A percentile compares a stretch with the other conserved stretches of the same genome.
phyloP scores from a whole-genome alignment of 1,140 invertebrate genomes.

The Brachionus plicatilis region DNA sequence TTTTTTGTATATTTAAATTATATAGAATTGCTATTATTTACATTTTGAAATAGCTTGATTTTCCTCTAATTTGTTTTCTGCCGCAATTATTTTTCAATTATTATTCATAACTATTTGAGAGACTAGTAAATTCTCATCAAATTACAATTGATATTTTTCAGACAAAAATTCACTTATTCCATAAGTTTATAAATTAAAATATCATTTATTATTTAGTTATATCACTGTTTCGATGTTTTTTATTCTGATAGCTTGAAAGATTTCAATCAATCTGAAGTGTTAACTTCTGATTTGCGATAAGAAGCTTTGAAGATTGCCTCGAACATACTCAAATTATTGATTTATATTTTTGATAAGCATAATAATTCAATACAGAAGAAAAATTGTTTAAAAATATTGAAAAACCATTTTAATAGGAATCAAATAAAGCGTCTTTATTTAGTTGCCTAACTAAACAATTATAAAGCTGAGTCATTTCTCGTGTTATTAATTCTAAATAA shows the following conservation, averaged over 20 bases:
- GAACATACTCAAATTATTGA: not conserved
- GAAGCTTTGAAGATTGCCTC: not conserved
- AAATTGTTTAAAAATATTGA: not conserved
- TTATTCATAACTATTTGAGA: not conserved
- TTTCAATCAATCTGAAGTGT: not conserved
- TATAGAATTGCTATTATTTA: not conserved
- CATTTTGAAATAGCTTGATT: not conserved
- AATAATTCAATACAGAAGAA: not conserved
- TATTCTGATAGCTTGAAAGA: not conserved
- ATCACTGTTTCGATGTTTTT: not conserved
- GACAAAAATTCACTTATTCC: not conserved
- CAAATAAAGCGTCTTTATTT: not conserved
- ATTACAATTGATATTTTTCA: not conserved
- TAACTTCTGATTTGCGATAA: not conserved
- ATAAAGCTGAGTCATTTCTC: not conserved
- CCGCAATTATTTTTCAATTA: not conserved
- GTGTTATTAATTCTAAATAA: not conserved
- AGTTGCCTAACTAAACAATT: not conserved
- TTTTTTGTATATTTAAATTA: not conserved
- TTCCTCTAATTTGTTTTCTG: not conserved
- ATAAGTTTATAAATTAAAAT: not conserved
- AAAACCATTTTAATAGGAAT: not conserved
- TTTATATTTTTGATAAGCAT: not conserved
- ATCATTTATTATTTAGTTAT: not conserved
- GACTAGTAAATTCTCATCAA: not conserved